Conservation (phyloP, 2,888 invertebrate species). For the Endotricha flammealis region DNA sequence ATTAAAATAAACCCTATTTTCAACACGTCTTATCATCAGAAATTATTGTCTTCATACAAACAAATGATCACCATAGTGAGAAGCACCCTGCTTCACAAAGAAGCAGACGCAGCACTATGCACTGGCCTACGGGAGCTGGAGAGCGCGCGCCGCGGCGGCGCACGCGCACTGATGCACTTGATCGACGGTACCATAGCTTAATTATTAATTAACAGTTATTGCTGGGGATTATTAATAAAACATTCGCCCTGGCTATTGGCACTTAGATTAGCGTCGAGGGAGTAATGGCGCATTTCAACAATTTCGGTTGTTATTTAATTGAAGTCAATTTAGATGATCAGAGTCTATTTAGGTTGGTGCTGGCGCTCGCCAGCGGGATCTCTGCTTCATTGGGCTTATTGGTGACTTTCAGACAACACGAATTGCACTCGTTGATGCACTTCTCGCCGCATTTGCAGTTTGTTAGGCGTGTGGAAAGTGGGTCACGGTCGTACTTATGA, state of each 20-base stretch:
- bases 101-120: background rate
- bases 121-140: slow-evolving; percentile 23
- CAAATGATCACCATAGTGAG: background rate
- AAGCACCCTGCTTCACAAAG: background rate
- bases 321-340: slow-evolving; percentile 79
- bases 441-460: slow-evolving; percentile 62
- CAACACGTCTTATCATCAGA: background rate
- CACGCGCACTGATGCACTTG: slow-evolving; percentile 50
- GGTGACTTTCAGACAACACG: slow-evolving; percentile 78
- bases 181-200: slow-evolving; percentile 56
- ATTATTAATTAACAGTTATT: slow-evolving; percentile 75
- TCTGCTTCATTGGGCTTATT: slow-evolving; percentile 78
- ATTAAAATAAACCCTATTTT: too few relatives aligned
- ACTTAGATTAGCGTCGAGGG: slow-evolving; percentile 77
- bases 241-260: slow-evolving; percentile 77
- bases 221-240: slow-evolving; percentile 73
- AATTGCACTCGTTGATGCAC: slow-evolving; percentile 76
- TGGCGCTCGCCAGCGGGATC: slow-evolving; percentile 76
- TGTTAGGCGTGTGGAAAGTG: slow-evolving; percentile 32
- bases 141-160: slow-evolving; percentile 24
- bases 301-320: slow-evolving; percentile 79
- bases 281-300: slow-evolving; percentile 79
- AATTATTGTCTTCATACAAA: background rate
- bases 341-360: slow-evolving; percentile 79
- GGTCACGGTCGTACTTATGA: slow-evolving; percentile 31